Evolutionary conservation across 2,888 invertebrate genomes (phyloP).

Genomic region (Lycaena phlaeas): DNA sequence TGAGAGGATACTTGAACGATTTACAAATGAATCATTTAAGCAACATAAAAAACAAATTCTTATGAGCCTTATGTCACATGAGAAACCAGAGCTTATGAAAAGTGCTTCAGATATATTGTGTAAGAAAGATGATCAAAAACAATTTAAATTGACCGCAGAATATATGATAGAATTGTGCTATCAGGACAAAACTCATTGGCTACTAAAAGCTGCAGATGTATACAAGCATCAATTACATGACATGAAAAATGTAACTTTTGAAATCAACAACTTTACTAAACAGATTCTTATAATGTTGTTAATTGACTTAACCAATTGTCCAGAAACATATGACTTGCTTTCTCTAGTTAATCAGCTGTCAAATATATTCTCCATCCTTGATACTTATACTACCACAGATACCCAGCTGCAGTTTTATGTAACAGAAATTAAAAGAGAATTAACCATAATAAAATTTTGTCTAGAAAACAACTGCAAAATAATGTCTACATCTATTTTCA

Average conservation of each 20-base stretch:
- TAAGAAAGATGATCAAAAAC: constrained; percentile 52
- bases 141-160: constrained; percentile 60
- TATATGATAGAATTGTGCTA: constrained; percentile 67
- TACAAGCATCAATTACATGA: constrained; percentile 58
- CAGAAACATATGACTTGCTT: constrained; percentile 57
- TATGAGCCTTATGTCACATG: constrained; percentile 51
- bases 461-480: constrained; percentile 65
- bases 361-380: constrained; percentile 62
- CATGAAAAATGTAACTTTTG: constrained; percentile 60
- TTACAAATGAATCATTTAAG: constrained; percentile 45
- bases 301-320: constrained; percentile 61
- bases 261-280: constrained; percentile 64
- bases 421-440: constrained; percentile 62
- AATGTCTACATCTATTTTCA: constrained; percentile 63
- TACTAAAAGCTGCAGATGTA: constrained; percentile 58
- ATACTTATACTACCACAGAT: constrained; percentile 54
- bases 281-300: constrained; percentile 65
- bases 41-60: constrained; percentile 61
- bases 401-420: constrained; percentile 60
- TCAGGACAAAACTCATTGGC: constrained; percentile 61
- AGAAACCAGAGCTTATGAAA: constrained; percentile 44
- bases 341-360: constrained; percentile 57
- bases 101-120: constrained; percentile 46
- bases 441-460: constrained; percentile 64
- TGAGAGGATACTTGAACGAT: constrained; percentile 39